Conservation (phyloP, 2,797 vertebrate species). For the Onychomys leucogaster region DNA sequence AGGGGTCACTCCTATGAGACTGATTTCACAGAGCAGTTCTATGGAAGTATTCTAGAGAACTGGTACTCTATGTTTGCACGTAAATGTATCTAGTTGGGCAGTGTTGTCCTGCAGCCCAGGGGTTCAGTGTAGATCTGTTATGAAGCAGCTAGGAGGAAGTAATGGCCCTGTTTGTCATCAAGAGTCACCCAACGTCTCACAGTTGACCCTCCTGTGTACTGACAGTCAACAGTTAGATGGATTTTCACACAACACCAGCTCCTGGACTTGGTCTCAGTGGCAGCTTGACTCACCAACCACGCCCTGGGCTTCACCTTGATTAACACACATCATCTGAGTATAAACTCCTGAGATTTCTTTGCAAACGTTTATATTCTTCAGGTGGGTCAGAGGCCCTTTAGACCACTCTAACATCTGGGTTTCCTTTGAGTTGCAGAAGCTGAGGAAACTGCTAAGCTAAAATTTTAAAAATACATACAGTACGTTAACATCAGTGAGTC, state of each 20-base stretch:
- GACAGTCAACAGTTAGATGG: no score
- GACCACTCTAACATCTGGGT: neutral
- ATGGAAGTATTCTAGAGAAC: neutral
- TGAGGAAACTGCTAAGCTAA: neutral
- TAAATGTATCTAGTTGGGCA: neutral
- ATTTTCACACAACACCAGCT: neutral
- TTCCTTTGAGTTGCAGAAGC: slow-evolving; percentile 36
- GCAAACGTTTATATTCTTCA: slow-evolving; percentile 67
- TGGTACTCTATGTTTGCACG: neutral
- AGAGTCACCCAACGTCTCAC: neutral
- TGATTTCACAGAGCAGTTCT: neutral
- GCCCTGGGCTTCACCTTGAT: neutral
- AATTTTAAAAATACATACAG: neutral
- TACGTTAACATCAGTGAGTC: neutral
- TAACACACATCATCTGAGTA: neutral
- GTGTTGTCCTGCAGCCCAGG: neutral
- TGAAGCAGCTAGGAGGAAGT: neutral
- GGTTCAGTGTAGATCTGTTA: neutral
- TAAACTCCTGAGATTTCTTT: slow-evolving; percentile 56
- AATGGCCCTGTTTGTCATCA: neutral
- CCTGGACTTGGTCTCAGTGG: neutral
- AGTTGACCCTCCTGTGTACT: neutral
- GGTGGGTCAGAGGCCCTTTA: neutral
- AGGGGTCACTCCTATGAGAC: neutral
- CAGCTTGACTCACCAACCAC: neutral